Conservation (phyloP, 2,888 invertebrate species). For the Cantharis lateralis region DNA sequence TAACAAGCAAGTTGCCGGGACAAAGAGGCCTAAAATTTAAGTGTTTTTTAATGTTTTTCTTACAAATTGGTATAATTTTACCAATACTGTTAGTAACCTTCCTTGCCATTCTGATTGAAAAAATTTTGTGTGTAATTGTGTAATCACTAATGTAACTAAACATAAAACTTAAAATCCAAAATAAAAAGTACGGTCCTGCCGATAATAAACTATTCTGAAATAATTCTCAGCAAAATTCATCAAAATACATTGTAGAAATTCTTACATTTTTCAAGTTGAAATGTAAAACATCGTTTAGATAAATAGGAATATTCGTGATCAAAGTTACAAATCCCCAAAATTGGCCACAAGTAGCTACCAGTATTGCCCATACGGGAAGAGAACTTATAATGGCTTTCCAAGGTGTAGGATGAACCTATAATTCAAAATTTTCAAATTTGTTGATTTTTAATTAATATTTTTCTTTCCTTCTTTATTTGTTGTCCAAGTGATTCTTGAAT, state of each 20-base stretch:
- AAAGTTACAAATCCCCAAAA: conserved; percentile 85
- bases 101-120: conserved; percentile 61
- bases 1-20: conserved; percentile 71
- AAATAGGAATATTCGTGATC: conserved; percentile 80
- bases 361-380: conserved; percentile 74
- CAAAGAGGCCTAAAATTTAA: conserved; percentile 63
- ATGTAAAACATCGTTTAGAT: conserved; percentile 73
- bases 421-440: not conserved
- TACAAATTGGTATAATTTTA: conserved; percentile 39
- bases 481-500: conserved; percentile 69
- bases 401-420: conserved; percentile 60
- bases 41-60: not conserved
- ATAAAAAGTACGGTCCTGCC: conserved; percentile 73
- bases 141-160: conserved; percentile 70
- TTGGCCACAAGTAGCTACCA: conserved; percentile 74
- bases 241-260: not conserved
- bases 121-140: conserved; percentile 59
- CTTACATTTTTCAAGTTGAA: conserved; percentile 73
- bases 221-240: not conserved
- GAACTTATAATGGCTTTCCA: conserved; percentile 78
- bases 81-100: conserved; percentile 72
- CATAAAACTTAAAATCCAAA: conserved; percentile 72
- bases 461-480: conserved; percentile 51
- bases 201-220: conserved; percentile 70
- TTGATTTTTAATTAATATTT: not conserved